Evolutionary conservation across 2,797 vertebrate species (phyloP).

Genomic region (Parotocinclus haroldoi): DNA sequence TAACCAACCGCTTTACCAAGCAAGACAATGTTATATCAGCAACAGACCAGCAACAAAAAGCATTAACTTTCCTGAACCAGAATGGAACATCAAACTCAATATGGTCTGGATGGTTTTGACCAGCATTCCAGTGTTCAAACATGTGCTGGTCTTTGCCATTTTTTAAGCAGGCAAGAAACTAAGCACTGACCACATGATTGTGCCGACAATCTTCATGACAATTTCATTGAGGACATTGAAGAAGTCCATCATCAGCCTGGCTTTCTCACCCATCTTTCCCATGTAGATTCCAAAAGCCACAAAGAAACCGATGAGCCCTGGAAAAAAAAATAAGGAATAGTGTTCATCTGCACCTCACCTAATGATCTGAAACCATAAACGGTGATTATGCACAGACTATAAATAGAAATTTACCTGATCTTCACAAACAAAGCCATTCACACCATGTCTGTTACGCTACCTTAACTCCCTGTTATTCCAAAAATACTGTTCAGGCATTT

Average conservation of each 20-base stretch:
- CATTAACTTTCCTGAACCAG: too few relatives aligned
- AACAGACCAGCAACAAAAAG: too few relatives aligned
- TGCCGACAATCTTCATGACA: conserved; percentile 89
- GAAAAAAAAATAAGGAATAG: not conserved
- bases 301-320: conserved; percentile 97
- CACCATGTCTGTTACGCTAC: too few relatives aligned
- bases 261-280: conserved; percentile 98
- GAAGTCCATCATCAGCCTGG: conserved; percentile 97
- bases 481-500: too few relatives aligned
- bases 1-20: too few relatives aligned
- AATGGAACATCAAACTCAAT: too few relatives aligned
- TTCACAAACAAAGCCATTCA: conserved; percentile 2
- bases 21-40: too few relatives aligned
- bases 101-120: too few relatives aligned
- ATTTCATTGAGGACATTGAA: conserved; percentile 98
- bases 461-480: too few relatives aligned
- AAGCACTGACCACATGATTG: conserved; percentile 98
- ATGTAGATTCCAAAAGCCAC: conserved; percentile 95
- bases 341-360: not conserved
- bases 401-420: not conserved
- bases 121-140: too few relatives aligned
- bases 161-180: too few relatives aligned
- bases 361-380: not conserved
- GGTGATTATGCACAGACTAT: not conserved
- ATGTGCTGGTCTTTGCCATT: too few relatives aligned